Evolutionary conservation across 2,888 invertebrate species (phyloP), one percentile per base, ranked within the genome.

Genomic region (Stegophylla sp.): DNA sequence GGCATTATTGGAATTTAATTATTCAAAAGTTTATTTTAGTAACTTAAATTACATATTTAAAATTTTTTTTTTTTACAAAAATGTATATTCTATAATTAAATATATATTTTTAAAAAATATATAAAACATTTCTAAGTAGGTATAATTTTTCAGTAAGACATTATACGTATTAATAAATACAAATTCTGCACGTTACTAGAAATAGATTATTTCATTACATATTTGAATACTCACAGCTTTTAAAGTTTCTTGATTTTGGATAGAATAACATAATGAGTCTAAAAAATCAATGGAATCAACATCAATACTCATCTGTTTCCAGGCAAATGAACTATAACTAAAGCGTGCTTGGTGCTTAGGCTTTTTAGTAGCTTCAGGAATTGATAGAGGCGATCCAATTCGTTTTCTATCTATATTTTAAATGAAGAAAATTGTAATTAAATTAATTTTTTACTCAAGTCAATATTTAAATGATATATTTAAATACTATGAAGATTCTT

Each of bases 241-340:
- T 85, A 93, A 95, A 76, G 90, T 91, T 86, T 96, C 95, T 83
- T 91, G 92, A 81, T 91, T 91, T 83, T 94, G 93, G 83, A 92
- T 89, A 4, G 94, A 93, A 83, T 92, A 91, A 67, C 93, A 87
- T 4, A 95, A 91, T 86, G 90, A 90, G 26, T 91, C 91, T 17
- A 95, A 91, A 23, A 96, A 88, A 82, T 94, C 94, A 9, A 90
- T 89, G 15, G 94, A 90, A 83, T 96, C 96, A 83, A 93, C 92
- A 81, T 96, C 96, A 20, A 92, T 87, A 0, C 93, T 93, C 61
- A 91, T 86, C 82, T 90, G 89, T 85, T 93, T 92, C 92, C 92
- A 93, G 26, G 90, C 48, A 71, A 79, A 88, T 84, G 92, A 91
- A 28, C 84, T 81, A 53, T 83, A 83, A 56, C 82, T 76, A 23